These are phyloP conservation scores for Chauna torquata DNA, from an alignment of 2,113 vertebrate species.

Conservation along the genomic window DNA sequence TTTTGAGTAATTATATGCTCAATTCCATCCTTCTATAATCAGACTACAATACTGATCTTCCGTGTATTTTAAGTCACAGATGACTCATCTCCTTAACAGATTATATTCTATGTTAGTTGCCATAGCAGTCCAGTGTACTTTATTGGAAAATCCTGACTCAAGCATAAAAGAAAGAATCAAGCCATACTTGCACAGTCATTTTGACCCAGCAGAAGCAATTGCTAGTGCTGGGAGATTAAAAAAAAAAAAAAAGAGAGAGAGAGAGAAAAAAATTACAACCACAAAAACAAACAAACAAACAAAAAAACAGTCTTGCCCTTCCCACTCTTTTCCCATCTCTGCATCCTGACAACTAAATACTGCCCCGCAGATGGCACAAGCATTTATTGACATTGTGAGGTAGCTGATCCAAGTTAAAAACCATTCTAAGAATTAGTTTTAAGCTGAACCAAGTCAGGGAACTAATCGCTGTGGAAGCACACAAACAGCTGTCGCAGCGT, in stretches of 20 bases:
- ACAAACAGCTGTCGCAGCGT: neutral
- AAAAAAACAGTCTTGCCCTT: neutral
- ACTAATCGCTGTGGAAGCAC: neutral
- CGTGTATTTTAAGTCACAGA: slow-evolving; percentile 38
- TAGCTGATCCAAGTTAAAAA: neutral
- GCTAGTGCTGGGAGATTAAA: neutral
- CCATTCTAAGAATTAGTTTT: slow-evolving; percentile 1
- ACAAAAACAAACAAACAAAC: no score
- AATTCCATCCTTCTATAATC: neutral
- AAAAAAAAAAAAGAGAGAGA: neutral
- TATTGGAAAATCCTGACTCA: slow-evolving; percentile 23
- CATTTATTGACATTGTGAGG: neutral
- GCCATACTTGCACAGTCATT: neutral
- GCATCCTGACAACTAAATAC: neutral
- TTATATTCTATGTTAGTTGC: neutral
- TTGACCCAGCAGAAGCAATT: neutral
- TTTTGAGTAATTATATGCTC: slow-evolving; percentile 27
- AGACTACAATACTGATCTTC: neutral
- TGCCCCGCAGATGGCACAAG: neutral
- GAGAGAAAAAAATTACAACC: neutral
- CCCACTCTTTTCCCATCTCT: neutral
- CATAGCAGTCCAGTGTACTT: neutral
- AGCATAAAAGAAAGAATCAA: neutral
- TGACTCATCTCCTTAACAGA: slow-evolving; percentile 33
- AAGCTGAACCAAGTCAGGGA: neutral